Conservation (phyloP, 2,797 vertebrate species). For the Coccyzus lansbergi region DNA sequence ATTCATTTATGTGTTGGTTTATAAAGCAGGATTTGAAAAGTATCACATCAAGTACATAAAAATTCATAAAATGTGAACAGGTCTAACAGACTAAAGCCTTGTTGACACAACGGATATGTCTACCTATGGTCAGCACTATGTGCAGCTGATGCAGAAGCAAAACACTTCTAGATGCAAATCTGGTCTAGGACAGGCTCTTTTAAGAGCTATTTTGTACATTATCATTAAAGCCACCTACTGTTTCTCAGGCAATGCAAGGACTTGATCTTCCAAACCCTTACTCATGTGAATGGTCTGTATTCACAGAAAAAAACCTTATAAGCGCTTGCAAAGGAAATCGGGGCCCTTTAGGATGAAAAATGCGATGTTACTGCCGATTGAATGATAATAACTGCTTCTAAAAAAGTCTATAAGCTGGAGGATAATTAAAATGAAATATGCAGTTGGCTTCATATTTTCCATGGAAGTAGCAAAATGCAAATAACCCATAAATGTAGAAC, state of each 20-base stretch:
- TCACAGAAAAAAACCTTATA: background rate
- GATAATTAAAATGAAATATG: constrained; percentile 22
- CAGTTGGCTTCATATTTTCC: background rate
- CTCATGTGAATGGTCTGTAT: background rate
- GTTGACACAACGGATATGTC: constrained; percentile 14
- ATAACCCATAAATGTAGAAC: background rate
- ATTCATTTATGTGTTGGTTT: constrained; percentile 8
- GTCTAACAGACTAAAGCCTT: background rate
- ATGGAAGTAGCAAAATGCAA: background rate
- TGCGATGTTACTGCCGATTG: background rate
- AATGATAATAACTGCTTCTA: background rate
- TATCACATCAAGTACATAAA: background rate
- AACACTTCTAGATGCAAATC: constrained; percentile 42
- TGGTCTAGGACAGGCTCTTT: background rate
- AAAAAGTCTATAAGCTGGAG: background rate
- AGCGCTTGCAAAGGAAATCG: constrained; percentile 1
- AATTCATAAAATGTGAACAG: background rate
- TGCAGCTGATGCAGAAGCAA: constrained; percentile 3
- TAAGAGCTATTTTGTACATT: constrained; percentile 28
- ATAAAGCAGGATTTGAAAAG: background rate
- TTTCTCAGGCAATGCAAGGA: background rate
- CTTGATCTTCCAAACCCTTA: constrained; percentile 5
- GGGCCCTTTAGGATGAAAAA: background rate
- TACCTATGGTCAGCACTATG: background rate
- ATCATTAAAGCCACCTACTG: background rate